phyloP scores from a whole-genome alignment of 2,888 invertebrate genomes.

The Acanthosoma haemorrhoidale region DNA sequence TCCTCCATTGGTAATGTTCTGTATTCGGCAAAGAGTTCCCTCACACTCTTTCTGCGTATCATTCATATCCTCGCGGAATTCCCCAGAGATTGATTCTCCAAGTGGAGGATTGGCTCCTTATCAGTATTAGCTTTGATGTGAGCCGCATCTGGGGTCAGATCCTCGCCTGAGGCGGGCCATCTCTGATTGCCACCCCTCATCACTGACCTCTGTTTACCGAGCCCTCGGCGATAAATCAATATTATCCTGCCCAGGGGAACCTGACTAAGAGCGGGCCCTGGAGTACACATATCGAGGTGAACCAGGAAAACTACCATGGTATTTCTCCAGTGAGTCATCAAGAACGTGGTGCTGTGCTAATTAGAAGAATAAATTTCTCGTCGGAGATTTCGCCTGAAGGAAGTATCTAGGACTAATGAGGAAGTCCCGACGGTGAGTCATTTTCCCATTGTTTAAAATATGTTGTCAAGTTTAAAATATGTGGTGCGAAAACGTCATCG shows the following conservation, averaged over 20 bases:
- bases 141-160: neutral
- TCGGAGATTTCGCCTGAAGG: neutral
- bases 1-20: too few relatives aligned
- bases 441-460: neutral
- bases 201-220: slow-evolving; percentile 23
- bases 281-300: neutral
- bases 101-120: too few relatives aligned
- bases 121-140: too few relatives aligned
- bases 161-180: neutral
- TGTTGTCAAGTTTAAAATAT: slow-evolving; percentile 1
- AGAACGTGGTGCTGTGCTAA: neutral
- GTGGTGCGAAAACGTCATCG: neutral
- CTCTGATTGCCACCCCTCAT: slow-evolving; percentile 17
- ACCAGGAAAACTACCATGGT: too few relatives aligned
- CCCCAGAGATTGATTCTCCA: too few relatives aligned
- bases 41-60: too few relatives aligned
- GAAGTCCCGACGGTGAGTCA: neutral
- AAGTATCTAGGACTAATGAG: neutral
- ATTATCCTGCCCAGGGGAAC: slow-evolving; percentile 1
- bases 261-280: neutral
- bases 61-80: too few relatives aligned
- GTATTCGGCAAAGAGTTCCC: too few relatives aligned
- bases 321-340: neutral
- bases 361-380: neutral
- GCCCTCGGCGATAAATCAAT: slow-evolving; percentile 3